These are phyloP conservation scores for Macrosteles quadrilineatus DNA, from an alignment of 1,140 invertebrate species.

Conservation along the genomic window DNA sequence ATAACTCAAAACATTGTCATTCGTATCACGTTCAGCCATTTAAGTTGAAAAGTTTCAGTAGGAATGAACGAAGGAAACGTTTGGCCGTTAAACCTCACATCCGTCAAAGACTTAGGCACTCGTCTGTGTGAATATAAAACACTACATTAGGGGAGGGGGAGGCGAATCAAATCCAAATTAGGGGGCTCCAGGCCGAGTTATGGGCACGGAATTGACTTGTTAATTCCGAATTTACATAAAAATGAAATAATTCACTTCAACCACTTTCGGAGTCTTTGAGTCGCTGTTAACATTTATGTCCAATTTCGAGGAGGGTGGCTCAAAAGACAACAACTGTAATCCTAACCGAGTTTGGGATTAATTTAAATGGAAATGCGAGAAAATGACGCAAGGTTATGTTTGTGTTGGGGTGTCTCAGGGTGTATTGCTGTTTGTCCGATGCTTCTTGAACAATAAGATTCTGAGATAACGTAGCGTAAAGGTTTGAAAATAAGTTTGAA, in stretches of 20 bases:
- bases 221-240: constrained; percentile 25
- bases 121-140: constrained; percentile 21
- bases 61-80: neutral
- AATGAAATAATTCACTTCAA: constrained; percentile 25
- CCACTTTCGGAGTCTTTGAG: constrained; percentile 23
- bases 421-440: too few species aligned
- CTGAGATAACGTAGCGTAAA: too few species aligned
- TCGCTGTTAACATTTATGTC: constrained; percentile 25
- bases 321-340: neutral
- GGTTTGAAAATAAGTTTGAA: too few species aligned
- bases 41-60: too few species aligned
- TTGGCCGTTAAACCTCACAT: neutral
- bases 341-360: constrained; percentile 21
- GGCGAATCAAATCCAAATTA: constrained; percentile 1
- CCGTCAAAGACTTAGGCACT: constrained; percentile 6
- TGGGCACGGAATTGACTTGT: constrained; percentile 21
- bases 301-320: constrained; percentile 12
- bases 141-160: constrained; percentile 7
- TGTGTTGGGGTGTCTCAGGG: too few species aligned
- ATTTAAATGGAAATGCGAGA: constrained; percentile 23
- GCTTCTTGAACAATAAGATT: too few species aligned
- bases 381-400: neutral
- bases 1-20: too few species aligned
- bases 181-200: constrained; percentile 7
- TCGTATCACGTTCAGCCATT: too few species aligned